phyloP scores from a whole-genome alignment of 2,797 vertebrate species.

The Varecia variegata region DNA sequence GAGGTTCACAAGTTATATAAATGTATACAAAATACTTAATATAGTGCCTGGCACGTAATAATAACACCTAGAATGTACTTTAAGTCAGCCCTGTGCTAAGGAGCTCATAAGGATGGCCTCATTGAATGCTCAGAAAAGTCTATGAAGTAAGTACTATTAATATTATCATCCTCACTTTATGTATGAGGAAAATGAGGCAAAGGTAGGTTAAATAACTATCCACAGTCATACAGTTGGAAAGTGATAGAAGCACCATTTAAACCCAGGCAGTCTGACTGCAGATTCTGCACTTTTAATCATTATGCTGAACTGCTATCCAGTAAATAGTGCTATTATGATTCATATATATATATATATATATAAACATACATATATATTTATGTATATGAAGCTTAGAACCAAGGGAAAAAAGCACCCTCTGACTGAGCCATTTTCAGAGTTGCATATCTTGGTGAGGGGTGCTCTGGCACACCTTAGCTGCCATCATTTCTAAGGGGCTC shows the following conservation, averaged over 20 bases:
- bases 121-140: not conserved
- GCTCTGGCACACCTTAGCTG: not conserved
- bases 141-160: not conserved
- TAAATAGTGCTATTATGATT: not conserved
- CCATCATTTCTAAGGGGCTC: not conserved
- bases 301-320: not conserved
- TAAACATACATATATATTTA: no score
- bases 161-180: not conserved
- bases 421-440: not conserved
- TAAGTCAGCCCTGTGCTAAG: not conserved
- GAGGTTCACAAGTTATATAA: not conserved
- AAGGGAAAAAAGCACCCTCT: not conserved
- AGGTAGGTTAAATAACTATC: conserved; percentile 20
- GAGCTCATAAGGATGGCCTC: not conserved
- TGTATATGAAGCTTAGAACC: not conserved
- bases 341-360: not conserved
- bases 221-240: not conserved
- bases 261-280: not conserved
- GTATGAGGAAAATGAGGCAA: conserved; percentile 18
- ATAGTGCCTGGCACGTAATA: not conserved
- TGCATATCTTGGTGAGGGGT: not conserved
- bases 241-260: not conserved
- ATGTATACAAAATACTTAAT: conserved; percentile 22
- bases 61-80: not conserved
- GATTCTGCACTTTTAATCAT: not conserved